Base-by-base conservation (phyloP, 2,888 invertebrate genomes). In the Coremacera marginata region DNA sequence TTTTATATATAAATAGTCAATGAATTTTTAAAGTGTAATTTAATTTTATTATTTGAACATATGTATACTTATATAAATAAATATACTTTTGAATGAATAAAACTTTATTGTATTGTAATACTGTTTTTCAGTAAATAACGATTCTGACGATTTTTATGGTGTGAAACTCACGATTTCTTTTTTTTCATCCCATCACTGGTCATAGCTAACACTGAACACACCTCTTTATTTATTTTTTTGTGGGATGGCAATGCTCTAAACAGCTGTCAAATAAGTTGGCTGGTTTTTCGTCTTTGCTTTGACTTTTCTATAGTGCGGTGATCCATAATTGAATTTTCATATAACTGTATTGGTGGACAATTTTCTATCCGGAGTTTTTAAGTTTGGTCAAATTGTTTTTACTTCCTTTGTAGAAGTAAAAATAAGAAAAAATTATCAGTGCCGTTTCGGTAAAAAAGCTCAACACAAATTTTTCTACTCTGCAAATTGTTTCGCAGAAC, bases 271-370 rank as follows among this genome's bases (percentile, higher is more conserved):
- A 22, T 44, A 25, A 19, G 8, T 44, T 11, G 11, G 22, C 44
- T 67, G 19, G 9, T 67, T 49, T 14, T 67, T 67, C 44, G 11
- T 22, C 16, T 22, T 25, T 5, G 3, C 11, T 9, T 9, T 67
- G 9, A n/a, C 16, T n/a, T 27, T 19, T 65, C 19, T 31, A 8
- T 0, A 34, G 9, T 9, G n/a, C n/a, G 63, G 44, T 37, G 22
- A 22, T 22, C n/a, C 63, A 19, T 67, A 67, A 67, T 67, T 44
- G 49, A 67, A 67, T 67, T 67, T 67, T 67, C 37, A 1, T 14
- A 34, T n/a, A n/a, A n/a, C n/a, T n/a, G n/a, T n/a, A n/a, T 31
- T n/a, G n/a, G 34, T 22, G 49, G 11, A 25, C 8, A 49, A 14
- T 67, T 67, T 19, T 22, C 5, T 22, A 0, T 44, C 37, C 22